Base-by-base conservation (phyloP, 2,888 invertebrate species). In the Rhagium mordax region DNA sequence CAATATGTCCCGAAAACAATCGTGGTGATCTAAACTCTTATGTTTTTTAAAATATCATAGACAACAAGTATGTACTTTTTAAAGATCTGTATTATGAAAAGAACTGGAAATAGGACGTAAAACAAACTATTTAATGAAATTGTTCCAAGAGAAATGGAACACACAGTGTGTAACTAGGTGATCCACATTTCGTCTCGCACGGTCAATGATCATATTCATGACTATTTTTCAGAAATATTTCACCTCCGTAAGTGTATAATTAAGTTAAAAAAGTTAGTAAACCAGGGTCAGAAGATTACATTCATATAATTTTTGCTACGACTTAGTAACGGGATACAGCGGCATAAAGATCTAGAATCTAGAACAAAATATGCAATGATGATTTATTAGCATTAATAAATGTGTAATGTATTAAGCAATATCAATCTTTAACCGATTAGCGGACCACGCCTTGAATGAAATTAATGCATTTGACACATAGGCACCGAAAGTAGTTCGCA, bases 391-490 rank as follows among this genome's bases (percentile, higher is more conserved):
- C 7, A 55, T 55, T 21, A 27, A 55, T 27, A 18, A 16, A 16
- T 33, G 3, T 20, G 16, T 59, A 59, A 33, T 59, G 16, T 33
- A 18, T 59, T 59, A 59, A 33, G 59, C 59, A 59, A 59, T 59
- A 21, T 18, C 33, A 18, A n/a, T 33, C 33, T 59, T 15, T 16
- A 59, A 41, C 4, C 33, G 59, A 16, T 59, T 16, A 59, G 18
- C 59, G 2, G 7, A 29, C 59, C 59, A 59, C 59, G 21, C 65
- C 65, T 47, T 27, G 49, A 20, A 49, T 33, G 29, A 49, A 49
- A 65, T 33, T 62, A 62, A 62, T 49, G 48, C 48, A 53, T 51
- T 65, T 65, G 51, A 65, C 53, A 65, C 29, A 15, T 62, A 48
- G 24, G n/a, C 21, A 15, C 7, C 10, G 15, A 16, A 33, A 24